Percentiles rank a stretch among this genome's conserved stretches.
phyloP scores from a whole-genome alignment of 2,113 vertebrate genomes.

The Alaudala cheleensis region DNA sequence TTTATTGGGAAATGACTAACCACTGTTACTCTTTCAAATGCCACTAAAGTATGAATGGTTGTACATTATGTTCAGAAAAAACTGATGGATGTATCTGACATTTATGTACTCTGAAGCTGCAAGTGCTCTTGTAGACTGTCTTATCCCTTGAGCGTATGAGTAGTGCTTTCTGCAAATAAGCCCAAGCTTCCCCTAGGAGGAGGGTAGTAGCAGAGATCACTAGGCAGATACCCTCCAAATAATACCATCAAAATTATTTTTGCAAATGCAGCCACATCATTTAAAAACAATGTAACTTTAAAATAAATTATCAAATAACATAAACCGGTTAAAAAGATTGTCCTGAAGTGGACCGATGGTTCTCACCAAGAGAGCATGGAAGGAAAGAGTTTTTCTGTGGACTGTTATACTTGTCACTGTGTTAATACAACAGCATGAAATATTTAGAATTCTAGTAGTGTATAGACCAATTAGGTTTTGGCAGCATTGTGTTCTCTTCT shows the following conservation, averaged over 20 bases:
- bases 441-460: not conserved
- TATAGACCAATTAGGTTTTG: not conserved
- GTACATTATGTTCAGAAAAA: not conserved
- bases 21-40: not conserved
- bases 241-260: not conserved
- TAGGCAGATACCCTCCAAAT: not conserved
- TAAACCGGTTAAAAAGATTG: not conserved
- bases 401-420: not conserved
- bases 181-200: not conserved
- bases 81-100: not conserved
- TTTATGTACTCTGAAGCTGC: not conserved
- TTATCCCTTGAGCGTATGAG: accelerated
- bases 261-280: not conserved
- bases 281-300: not conserved
- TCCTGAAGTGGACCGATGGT: not conserved
- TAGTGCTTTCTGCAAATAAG: not conserved
- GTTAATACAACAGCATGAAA: not conserved
- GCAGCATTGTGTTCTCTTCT: not conserved
- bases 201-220: not conserved
- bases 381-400: not conserved
- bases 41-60: not conserved
- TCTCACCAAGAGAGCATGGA: not conserved
- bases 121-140: not conserved
- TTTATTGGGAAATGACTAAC: not conserved
- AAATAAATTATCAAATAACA: not conserved